Evolutionary conservation across 1,140 invertebrate genomes (phyloP).

Genomic region (Listronotus oregonensis): DNA sequence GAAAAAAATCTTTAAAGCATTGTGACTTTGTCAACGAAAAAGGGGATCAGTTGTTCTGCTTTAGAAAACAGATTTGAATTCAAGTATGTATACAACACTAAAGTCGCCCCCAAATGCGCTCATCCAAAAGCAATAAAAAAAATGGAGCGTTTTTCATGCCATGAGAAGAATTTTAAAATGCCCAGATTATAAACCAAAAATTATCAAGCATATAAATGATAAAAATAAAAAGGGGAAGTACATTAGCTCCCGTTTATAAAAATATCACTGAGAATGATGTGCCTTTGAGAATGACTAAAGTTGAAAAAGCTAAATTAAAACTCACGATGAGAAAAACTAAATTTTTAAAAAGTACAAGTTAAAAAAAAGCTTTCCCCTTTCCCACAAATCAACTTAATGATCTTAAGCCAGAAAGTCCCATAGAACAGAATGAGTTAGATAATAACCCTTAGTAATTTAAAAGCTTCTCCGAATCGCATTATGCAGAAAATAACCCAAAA

Average conservation of each 20-base stretch:
- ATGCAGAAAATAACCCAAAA: background rate
- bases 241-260: background rate
- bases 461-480: background rate
- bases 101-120: conserved; percentile 65
- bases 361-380: conserved; percentile 23
- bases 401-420: background rate
- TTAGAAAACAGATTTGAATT: conserved; percentile 47
- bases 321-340: conserved; percentile 34
- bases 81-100: conserved; percentile 62
- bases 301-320: conserved; percentile 22
- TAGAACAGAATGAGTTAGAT: conserved; percentile 7
- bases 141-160: conserved; percentile 67
- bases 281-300: conserved; percentile 13
- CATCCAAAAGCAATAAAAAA: conserved; percentile 63
- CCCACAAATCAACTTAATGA: conserved; percentile 4
- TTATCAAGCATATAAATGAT: conserved; percentile 41
- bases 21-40: conserved; percentile 56
- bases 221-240: background rate
- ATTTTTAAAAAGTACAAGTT: conserved; percentile 37
- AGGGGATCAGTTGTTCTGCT: conserved; percentile 50
- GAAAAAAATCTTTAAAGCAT: conserved; percentile 54
- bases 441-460: conserved; percentile 20
- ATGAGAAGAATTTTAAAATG: conserved; percentile 55
- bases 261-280: conserved; percentile 6
- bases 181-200: conserved; percentile 51